A percentile compares a stretch with the other conserved stretches of the same genome.
Conservation (phyloP, 2,113 vertebrate genomes). For the Pelusios castaneus region DNA sequence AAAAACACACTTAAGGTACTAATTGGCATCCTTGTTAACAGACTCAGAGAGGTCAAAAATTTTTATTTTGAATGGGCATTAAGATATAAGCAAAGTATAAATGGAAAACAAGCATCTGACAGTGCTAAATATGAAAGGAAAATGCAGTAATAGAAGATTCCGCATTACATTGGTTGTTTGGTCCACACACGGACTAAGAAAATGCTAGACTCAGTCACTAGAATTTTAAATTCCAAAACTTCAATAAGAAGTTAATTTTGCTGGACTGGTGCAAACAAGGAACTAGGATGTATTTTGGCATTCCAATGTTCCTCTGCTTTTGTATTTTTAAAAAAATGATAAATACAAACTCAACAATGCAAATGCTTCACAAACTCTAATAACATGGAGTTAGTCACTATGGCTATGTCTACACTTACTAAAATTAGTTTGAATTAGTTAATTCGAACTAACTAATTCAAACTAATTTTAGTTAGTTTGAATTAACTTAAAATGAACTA, state of each 20-base stretch:
- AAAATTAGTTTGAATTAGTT: no score
- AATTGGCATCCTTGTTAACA: neutral
- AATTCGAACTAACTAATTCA: no score
- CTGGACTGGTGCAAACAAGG: neutral
- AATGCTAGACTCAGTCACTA: neutral
- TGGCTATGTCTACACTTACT: no score
- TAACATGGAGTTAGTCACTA: neutral
- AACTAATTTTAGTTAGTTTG: no score
- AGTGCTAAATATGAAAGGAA: neutral
- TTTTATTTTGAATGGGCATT: neutral
- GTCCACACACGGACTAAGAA: neutral
- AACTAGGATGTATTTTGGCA: neutral
- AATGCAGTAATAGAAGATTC: neutral
- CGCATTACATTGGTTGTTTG: neutral
- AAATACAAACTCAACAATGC: neutral
- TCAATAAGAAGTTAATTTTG: neutral
- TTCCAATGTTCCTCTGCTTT: neutral
- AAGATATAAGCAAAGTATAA: neutral
- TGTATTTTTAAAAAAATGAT: neutral
- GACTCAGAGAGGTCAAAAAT: neutral
- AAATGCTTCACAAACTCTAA: neutral
- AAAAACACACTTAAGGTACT: neutral
- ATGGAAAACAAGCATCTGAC: neutral
- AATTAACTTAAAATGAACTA: no score
- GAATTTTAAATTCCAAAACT: neutral